phyloP scores from a whole-genome alignment of 1,140 invertebrate species.

The Vanessa tameamea region DNA sequence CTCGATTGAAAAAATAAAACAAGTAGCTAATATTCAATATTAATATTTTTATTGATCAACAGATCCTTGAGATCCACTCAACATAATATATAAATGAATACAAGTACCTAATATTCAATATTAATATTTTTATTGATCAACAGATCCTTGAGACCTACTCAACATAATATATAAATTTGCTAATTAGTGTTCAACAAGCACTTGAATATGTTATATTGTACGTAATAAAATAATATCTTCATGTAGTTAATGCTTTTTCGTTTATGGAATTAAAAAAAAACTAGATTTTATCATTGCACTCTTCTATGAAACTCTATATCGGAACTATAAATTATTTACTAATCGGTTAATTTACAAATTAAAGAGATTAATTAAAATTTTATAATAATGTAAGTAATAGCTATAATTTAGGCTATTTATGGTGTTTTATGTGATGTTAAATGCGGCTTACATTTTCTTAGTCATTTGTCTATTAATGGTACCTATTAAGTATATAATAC shows the following conservation, averaged over 20 bases:
- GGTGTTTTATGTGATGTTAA: too few species aligned
- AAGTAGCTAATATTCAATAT: conserved; percentile 5
- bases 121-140: neutral
- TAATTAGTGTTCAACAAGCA: neutral
- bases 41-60: neutral
- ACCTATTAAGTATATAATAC: too few species aligned
- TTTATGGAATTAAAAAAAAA: neutral
- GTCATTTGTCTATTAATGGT: too few species aligned
- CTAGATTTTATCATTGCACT: neutral
- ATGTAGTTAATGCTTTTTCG: neutral
- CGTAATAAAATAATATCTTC: neutral
- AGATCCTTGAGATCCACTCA: conserved; percentile 2
- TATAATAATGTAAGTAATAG: neutral
- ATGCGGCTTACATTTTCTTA: too few species aligned
- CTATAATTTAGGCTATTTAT: neutral
- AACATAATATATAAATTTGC: neutral
- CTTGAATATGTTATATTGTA: neutral
- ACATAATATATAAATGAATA: conserved; percentile 7
- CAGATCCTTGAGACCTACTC: neutral
- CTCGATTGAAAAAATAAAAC: conserved; percentile 16
- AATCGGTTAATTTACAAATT: neutral
- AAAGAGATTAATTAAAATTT: neutral
- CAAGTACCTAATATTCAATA: conserved; percentile 6
- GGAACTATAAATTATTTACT: neutral
- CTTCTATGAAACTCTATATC: neutral